A percentile compares a stretch with the other conserved stretches of the same genome.
phyloP scores from a whole-genome alignment of 2,888 invertebrate species.

The Onchidella celtica region DNA sequence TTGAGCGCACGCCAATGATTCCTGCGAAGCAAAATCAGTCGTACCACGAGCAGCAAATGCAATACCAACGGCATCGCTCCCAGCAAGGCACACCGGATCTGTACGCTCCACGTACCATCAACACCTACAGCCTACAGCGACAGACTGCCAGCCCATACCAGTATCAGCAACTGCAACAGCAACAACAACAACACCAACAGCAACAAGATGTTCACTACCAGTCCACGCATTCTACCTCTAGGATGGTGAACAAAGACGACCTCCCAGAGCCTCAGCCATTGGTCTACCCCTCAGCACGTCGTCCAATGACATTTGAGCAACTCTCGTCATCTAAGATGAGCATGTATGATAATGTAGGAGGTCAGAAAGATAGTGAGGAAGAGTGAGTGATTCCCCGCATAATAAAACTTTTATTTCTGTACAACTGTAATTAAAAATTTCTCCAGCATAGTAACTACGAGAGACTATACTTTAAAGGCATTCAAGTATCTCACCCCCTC shows the following conservation, averaged over 20 bases:
- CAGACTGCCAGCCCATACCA: slow-evolving; percentile 28
- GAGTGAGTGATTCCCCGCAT: no score
- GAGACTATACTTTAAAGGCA: no score
- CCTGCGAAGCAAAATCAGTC: slow-evolving; percentile 20
- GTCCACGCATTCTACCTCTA: slow-evolving; percentile 13
- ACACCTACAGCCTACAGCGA: slow-evolving; percentile 26
- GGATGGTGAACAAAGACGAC: slow-evolving; percentile 14
- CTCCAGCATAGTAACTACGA: no score
- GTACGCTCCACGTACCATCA: slow-evolving; percentile 19
- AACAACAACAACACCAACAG: slow-evolving; percentile 39
- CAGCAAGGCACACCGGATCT: slow-evolving; percentile 41
- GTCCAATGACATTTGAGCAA: slow-evolving; percentile 75
- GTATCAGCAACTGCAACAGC: slow-evolving; percentile 25
- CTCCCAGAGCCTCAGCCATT: slow-evolving; percentile 65
- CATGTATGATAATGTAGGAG: slow-evolving; percentile 71
- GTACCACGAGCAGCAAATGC: slow-evolving; percentile 50
- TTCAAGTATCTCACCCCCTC: no score
- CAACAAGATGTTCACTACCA: slow-evolving; percentile 11
- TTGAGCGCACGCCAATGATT: slow-evolving; percentile 63
- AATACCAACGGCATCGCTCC: slow-evolving; percentile 48
- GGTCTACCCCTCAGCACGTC: slow-evolving; percentile 68
- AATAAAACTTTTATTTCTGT: no score
- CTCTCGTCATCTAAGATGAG: slow-evolving; percentile 73
- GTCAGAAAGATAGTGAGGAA: slow-evolving; percentile 6
- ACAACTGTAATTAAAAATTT: no score